phyloP scores from a whole-genome alignment of 2,888 invertebrate species.

The Brenthis daphne region DNA sequence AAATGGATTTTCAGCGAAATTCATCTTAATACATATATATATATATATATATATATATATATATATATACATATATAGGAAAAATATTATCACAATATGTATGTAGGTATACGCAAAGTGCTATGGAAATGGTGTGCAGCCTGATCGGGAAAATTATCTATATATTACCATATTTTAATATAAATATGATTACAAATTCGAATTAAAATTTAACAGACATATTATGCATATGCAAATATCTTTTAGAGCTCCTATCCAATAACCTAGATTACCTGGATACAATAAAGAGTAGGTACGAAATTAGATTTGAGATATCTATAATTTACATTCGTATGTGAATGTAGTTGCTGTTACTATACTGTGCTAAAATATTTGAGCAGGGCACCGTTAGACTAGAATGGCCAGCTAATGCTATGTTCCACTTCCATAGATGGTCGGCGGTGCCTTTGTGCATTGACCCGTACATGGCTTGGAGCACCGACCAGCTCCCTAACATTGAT shows the following conservation, averaged over 20 bases:
- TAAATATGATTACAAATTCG: too few relatives aligned
- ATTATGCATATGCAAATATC: too few relatives aligned
- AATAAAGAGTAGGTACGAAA: not conserved
- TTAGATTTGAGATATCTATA: not conserved
- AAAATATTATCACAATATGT: too few relatives aligned
- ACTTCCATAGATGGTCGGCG: constrained; percentile 54
- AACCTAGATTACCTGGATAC: not conserved
- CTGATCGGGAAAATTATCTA: too few relatives aligned
- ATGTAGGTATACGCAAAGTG: too few relatives aligned
- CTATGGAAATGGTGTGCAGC: too few relatives aligned
- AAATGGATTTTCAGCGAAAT: not conserved
- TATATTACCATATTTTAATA: too few relatives aligned
- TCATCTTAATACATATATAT: not conserved
- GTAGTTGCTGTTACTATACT: constrained; percentile 19
- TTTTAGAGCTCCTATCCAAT: too few relatives aligned
- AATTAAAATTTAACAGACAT: too few relatives aligned
- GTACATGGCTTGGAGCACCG: constrained; percentile 63
- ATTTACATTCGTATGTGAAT: constrained; percentile 8
- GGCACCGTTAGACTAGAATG: constrained; percentile 57
- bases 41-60: too few relatives aligned
- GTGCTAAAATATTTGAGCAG: constrained; percentile 56
- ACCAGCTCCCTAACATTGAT: constrained; percentile 61
- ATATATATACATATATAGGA: too few relatives aligned
- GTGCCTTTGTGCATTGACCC: constrained; percentile 77
- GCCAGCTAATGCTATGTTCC: constrained; percentile 37